Evolutionary conservation across 2,113 vertebrate genomes (phyloP).

Genomic region (Polypterus senegalus): DNA sequence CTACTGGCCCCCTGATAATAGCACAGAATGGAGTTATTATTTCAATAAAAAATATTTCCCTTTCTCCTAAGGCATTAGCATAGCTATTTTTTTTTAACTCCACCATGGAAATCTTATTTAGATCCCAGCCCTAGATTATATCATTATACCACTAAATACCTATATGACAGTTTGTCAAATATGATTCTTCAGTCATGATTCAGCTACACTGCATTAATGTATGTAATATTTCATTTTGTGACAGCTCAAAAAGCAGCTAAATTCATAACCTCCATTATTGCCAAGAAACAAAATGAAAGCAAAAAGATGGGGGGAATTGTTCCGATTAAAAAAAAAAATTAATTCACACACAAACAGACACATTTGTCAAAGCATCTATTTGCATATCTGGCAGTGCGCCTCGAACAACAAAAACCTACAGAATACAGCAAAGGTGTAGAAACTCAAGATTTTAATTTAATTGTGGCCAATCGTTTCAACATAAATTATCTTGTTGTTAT

Average conservation of each 20-base stretch:
- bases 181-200: constrained; percentile 24
- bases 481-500: too few relatives aligned
- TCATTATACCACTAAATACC: constrained; percentile 16
- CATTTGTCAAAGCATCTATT: constrained; percentile 54
- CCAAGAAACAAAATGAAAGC: constrained; percentile 32
- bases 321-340: constrained; percentile 19
- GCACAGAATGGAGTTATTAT: too few relatives aligned
- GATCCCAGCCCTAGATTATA: constrained; percentile 13
- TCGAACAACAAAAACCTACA: constrained; percentile 36
- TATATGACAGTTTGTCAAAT: constrained; percentile 27
- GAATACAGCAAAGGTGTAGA: constrained; percentile 38
- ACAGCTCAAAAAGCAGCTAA: constrained; percentile 32
- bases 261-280: constrained; percentile 33
- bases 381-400: constrained; percentile 52
- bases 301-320: not conserved
- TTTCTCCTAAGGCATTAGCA: not conserved
- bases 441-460: constrained; percentile 10
- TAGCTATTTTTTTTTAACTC: constrained; percentile 10
- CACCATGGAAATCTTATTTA: constrained; percentile 5
- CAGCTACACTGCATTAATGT: constrained; percentile 34
- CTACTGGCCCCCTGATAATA: too few relatives aligned
- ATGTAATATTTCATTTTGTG: constrained; percentile 29
- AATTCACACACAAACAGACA: constrained; percentile 32
- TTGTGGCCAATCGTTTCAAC: too few relatives aligned
- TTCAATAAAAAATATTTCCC: not conserved